Evolutionary conservation across 2,888 invertebrate genomes (phyloP).

Genomic region (Muschampia plurimacula): DNA sequence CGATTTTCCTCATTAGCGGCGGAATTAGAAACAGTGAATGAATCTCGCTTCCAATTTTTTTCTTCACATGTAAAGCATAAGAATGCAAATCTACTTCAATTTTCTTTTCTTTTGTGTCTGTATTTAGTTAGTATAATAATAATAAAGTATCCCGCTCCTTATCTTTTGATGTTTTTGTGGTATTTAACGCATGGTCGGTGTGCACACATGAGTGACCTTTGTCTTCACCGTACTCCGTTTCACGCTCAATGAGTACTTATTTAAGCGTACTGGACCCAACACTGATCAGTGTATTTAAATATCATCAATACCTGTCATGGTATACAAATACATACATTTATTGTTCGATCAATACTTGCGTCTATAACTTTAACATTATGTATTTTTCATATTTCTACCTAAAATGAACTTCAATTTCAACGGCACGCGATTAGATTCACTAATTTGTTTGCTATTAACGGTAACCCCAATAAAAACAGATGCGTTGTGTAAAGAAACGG

Average conservation of each 20-base stretch:
- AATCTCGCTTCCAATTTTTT: constrained; percentile 13
- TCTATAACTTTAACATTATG: not conserved
- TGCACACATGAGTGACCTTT: constrained; percentile 65
- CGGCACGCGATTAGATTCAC: constrained; percentile 24
- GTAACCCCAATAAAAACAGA: constrained; percentile 38
- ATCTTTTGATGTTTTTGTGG: constrained; percentile 55
- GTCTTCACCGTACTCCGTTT: constrained; percentile 60
- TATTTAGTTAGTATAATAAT: not conserved
- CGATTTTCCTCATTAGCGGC: constrained; percentile 12
- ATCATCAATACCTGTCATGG: constrained; percentile 23
- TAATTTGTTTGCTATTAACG: constrained; percentile 17
- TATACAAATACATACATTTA: constrained; percentile 9
- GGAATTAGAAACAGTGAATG: constrained; percentile 18
- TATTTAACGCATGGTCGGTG: constrained; percentile 58
- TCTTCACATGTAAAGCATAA: not conserved
- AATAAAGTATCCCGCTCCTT: constrained; percentile 8
- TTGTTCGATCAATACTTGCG: not conserved
- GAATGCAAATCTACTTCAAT: not conserved
- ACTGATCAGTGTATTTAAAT: constrained; percentile 54
- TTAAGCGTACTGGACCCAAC: constrained; percentile 63
- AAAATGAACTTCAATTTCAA: constrained; percentile 8
- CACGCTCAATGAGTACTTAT: constrained; percentile 67
- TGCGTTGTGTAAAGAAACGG: constrained; percentile 29
- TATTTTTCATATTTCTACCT: not conserved
- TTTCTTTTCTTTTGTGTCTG: not conserved